Base-by-base conservation (phyloP, 2,888 invertebrate genomes). In the Eupithecia subumbrata region DNA sequence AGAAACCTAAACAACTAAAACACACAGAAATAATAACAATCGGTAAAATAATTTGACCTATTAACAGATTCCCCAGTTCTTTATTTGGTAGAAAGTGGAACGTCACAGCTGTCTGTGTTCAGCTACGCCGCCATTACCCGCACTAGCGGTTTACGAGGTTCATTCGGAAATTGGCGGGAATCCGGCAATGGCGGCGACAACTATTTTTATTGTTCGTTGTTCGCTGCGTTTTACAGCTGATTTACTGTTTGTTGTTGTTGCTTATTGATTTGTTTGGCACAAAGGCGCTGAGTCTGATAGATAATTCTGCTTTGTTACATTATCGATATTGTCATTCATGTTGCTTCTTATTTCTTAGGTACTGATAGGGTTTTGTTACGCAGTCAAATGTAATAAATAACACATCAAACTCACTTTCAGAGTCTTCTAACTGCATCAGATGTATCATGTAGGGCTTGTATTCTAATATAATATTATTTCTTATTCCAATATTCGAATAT, bases 201-300 rank as follows among this genome's bases (percentile, higher is more conserved):
- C 77, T 74, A 74, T 72, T 77, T 77, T 77, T 77, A 74, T 74
- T 74, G 72, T 72, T 69, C 66, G 22, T 64, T 64, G 25, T 64
- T 64, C 72, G 72, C 72, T 77, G 69, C 69, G 77, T 77, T 77
- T 73, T 75, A 75, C 75, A 75, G 74, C 77, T 75, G 74, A 73
- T 69, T 77, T 77, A 69, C 52, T 66, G 77, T 69, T 74, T 70
- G 74, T 74, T 76, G 72, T 74, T 72, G 77, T 67, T 52, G 77
- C 34, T 60, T 72, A 72, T 73, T 75, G 77, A 77, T 77, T 75
- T 71, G 67, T 71, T 73, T 43, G 60, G 25, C 8, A 22, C 68
- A 37, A 66, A 73, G 60, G 69, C 45, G 69, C 34, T 43, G n/a
- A 48, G 52, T 74, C 52, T 74, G 74, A 74, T 74, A 64, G 67